These are phyloP conservation scores for Pachliopta kotzebuea DNA, from an alignment of 2,888 invertebrate genomes.

Conservation along the genomic window DNA sequence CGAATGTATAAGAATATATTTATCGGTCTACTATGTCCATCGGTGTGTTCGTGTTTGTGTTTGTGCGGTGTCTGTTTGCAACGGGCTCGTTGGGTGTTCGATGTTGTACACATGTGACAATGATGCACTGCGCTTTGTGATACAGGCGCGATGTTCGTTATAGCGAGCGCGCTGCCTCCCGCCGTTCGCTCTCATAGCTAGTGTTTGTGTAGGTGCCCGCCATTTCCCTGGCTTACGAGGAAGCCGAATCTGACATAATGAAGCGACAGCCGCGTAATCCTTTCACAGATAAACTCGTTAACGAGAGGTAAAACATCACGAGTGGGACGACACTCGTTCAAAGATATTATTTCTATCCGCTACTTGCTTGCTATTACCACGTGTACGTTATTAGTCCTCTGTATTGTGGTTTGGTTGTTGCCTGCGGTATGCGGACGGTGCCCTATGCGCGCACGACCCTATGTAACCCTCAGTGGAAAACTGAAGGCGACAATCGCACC, in stretches of 20 bases:
- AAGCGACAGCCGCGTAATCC: constrained; percentile 99
- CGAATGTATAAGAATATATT: constrained; percentile 21
- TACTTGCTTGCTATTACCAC: constrained; percentile 76
- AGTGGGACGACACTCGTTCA: constrained; percentile 62
- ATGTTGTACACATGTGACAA: constrained; percentile 71
- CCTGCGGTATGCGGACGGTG: constrained; percentile 67
- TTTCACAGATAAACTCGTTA: constrained; percentile 98
- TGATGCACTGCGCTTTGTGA: constrained; percentile 63
- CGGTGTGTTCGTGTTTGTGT: constrained; percentile 40
- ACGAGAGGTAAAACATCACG: constrained; percentile 92
- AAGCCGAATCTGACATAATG: constrained; percentile 99
- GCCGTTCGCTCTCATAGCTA: constrained; percentile 71
- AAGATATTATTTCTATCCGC: constrained; percentile 74
- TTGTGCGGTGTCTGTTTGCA: constrained; percentile 36
- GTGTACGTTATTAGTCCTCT: constrained; percentile 70
- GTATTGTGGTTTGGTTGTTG: constrained; percentile 74
- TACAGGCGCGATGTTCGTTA: constrained; percentile 41
- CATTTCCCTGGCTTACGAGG: constrained; percentile 99
- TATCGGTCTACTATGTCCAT: not conserved
- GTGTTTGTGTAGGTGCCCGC: constrained; percentile 92
- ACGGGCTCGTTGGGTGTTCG: constrained; percentile 59
- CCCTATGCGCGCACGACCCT: constrained; percentile 53
- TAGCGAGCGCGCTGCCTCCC: constrained; percentile 35
- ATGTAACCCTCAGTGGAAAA: constrained; percentile 50
- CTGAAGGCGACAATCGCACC: constrained; percentile 75